Base-by-base conservation (phyloP, 2,797 vertebrate species). In the Alca torda region DNA sequence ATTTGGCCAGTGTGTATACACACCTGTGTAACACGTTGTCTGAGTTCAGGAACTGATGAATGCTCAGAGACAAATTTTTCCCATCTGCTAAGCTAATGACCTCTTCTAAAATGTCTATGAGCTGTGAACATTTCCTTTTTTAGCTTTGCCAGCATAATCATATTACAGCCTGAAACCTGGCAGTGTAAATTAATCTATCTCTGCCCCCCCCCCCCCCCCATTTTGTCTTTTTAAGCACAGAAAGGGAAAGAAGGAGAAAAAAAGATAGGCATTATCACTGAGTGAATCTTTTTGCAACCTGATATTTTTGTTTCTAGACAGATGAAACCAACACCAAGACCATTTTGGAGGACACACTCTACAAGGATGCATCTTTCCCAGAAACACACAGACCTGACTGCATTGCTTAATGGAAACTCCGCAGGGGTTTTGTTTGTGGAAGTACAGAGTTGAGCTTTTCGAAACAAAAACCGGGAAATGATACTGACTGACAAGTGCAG, bases 171-270 rank as follows among this genome's bases (percentile, higher is more conserved):
- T 97, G 90, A 96, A 65, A 96, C 64, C 53, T 3, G 0, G 51
- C 64, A 90, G 43, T 95, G 93, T 95, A 97, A 97, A 96, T 95
- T 95, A 95, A 97, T 97, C 72, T 41, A 41, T 41, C 41, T 41
- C 13, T 37, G 37, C 41, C 41, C 41, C 41, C 41, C 39, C 39
- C 41, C 39, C 39, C 12, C 6, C 13, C 78, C 57, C 53, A 84
- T 95, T 96, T 94, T 72, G 57, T 81, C 48, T 89, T 64, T 96
- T 53, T 95, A 95, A 95, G 68, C 43, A 75, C 33, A 83, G 78
- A 70, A 50, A 77, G 20, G 69, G 83, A 95, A 45, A 45, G 86
- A 57, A 84, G n/a, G 41, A 84, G 12, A 18, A 72, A 87, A 67
- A 14, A 15, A 90, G 60, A 24, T 3, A 28, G 53, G 39, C 48